Base-by-base conservation (phyloP, 2,113 vertebrate species). In the Desmodus rotundus region DNA sequence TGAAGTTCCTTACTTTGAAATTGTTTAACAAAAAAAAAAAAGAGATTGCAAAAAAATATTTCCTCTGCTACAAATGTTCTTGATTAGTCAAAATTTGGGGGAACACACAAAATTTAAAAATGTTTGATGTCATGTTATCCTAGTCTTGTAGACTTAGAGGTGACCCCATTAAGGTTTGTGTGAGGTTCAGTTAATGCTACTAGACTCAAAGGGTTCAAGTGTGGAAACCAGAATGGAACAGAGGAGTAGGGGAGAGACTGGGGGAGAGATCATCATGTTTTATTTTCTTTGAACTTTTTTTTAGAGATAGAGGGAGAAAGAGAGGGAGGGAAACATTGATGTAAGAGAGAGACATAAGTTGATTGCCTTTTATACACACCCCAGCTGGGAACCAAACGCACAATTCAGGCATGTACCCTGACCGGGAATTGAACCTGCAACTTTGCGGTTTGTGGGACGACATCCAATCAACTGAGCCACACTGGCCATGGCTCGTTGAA, bases 1-100 rank as follows among this genome's bases (percentile, higher is more conserved):
- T 19, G 36, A 88, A 33, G 8, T 43, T 83, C 33, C 45, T 84
- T 87, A 41, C 47, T 96, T 91, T 87, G 68, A 90, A 96, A 67
- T 91, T 58, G 36, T 91, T 89, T 43, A 68, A 52, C 4, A 56
- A 89, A 19, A 76, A 67, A 47, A 93, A 41, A 3, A n/a, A 50
- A 58, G 82, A 67, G 14, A 31, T 19, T 61, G 5, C 20, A 54
- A 68, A 22, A 81, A 67, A 89, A 43, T n/a, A 24, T 70, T 85
- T 85, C 36, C 54, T 93, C 43, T 24, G 15, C 38, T 63, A 31
- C 7, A 78, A 63, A 83, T 77, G 38, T 56, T 56, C 63, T 68
- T 24, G 63, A 87, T 65, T 81, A 67, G 28, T 84, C 24, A 10
- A 68, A 95, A 50, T 89, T 28, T 63, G 70, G 82, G 17, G 31